phyloP scores from a whole-genome alignment of 2,888 invertebrate genomes.

The Phrixothrix hirtus region DNA sequence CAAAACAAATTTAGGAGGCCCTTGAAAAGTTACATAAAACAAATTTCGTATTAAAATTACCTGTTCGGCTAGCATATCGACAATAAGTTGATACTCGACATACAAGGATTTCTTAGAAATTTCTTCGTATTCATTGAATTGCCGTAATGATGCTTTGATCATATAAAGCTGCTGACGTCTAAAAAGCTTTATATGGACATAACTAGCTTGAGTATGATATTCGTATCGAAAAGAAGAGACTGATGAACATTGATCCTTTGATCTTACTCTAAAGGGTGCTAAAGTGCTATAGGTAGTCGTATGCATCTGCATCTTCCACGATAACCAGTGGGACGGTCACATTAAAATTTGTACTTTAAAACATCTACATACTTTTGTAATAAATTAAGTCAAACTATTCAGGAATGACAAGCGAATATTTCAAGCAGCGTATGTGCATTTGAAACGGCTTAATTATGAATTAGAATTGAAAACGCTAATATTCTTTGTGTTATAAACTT shows the following conservation, averaged over 20 bases:
- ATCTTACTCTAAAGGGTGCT: constrained; percentile 16
- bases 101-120: constrained; percentile 2
- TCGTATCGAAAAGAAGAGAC: constrained; percentile 17
- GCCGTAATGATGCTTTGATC: constrained; percentile 15
- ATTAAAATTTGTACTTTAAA: background rate
- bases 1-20: no score
- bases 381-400: background rate
- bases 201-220: constrained; percentile 16
- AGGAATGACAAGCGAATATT: background rate
- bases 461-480: no score
- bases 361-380: background rate
- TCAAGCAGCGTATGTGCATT: background rate
- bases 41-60: background rate
- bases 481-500: no score
- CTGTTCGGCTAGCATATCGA: background rate
- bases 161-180: constrained; percentile 15
- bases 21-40: no score
- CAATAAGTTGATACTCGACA: background rate
- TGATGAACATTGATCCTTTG: constrained; percentile 22
- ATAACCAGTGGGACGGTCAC: no score
- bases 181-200: constrained; percentile 22
- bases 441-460: no score
- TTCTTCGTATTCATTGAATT: constrained; percentile 8
- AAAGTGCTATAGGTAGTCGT: no score
- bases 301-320: no score